A percentile compares a stretch with the other conserved stretches of the same genome.
phyloP scores from a whole-genome alignment of 2,888 invertebrate species.

The Iphiclides podalirius region DNA sequence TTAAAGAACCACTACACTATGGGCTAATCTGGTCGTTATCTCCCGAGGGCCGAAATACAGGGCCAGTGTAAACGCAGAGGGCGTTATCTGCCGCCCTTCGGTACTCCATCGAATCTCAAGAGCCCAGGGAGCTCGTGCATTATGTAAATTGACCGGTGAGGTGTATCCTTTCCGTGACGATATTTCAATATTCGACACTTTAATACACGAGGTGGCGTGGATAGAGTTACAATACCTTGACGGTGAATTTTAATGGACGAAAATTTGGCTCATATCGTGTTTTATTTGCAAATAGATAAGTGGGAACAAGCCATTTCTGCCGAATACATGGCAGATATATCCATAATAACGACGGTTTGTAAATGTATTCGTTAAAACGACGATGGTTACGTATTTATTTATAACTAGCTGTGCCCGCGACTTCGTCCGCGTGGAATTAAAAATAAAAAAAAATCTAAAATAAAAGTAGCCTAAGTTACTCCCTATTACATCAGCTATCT shows the following conservation, averaged over 20 bases:
- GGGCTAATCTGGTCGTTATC: constrained; percentile 35
- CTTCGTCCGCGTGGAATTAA: too few species aligned
- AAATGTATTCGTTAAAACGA: not conserved
- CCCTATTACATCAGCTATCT: too few species aligned
- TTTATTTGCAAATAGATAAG: too few species aligned
- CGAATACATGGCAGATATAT: too few species aligned
- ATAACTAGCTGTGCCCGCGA: too few species aligned
- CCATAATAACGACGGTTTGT: too few species aligned
- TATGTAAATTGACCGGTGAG: constrained; percentile 37
- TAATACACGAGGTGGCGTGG: constrained; percentile 25
- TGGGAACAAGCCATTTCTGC: too few species aligned
- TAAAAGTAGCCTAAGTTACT: too few species aligned
- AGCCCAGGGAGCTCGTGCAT: constrained; percentile 31
- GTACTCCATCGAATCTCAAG: constrained; percentile 38
- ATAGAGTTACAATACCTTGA: constrained; percentile 2
- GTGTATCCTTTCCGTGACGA: constrained; percentile 33
- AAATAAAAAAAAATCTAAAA: too few species aligned
- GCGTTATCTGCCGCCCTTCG: constrained; percentile 52
- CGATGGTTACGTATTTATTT: not conserved
- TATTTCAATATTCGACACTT: constrained; percentile 36
- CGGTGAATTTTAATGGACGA: constrained; percentile 1
- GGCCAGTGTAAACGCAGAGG: constrained; percentile 46
- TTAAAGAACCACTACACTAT: constrained; percentile 31
- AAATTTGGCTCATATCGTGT: too few species aligned
- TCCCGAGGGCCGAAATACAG: constrained; percentile 31